These are phyloP conservation scores for Pycnomerus fuliginosus DNA, from an alignment of 2,888 invertebrate genomes.

Conservation along the genomic window DNA sequence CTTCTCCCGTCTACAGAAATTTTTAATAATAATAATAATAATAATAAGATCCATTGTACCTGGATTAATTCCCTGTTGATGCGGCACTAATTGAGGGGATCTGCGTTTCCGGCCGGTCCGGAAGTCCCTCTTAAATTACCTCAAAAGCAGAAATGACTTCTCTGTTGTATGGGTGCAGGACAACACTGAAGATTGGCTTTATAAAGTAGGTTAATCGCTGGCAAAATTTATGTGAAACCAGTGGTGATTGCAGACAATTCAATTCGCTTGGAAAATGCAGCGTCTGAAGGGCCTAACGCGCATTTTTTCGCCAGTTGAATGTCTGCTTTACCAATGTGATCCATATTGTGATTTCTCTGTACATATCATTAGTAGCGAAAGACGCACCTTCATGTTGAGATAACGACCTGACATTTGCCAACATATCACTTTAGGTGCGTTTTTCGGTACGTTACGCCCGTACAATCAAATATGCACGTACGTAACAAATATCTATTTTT, in stretches of 20 bases:
- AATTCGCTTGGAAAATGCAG: constrained; percentile 21
- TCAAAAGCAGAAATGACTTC: constrained; percentile 21
- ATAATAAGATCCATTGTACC: background rate
- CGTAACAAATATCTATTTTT: constrained; percentile 51
- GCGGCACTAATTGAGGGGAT: too few relatives aligned
- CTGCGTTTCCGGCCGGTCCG: constrained; percentile 27
- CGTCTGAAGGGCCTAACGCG: constrained; percentile 45
- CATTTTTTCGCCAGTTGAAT: constrained; percentile 22
- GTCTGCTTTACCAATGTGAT: constrained; percentile 18
- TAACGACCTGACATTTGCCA: constrained; percentile 53
- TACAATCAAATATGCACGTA: constrained; percentile 46
- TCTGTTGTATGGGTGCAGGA: constrained; percentile 38
- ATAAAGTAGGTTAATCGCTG: too few relatives aligned
- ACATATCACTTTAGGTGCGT: constrained; percentile 33
- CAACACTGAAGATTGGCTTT: constrained; percentile 24
- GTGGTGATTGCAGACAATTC: constrained; percentile 6
- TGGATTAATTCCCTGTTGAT: too few relatives aligned
- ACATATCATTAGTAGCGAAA: constrained; percentile 42
- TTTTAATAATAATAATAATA: constrained; percentile 16
- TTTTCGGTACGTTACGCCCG: constrained; percentile 30
- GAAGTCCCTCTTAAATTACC: constrained; percentile 9
- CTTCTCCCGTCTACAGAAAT: too few relatives aligned
- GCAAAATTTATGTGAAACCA: too few relatives aligned
- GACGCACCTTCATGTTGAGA: constrained; percentile 35
- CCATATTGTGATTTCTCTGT: constrained; percentile 48